Evolutionary conservation across 2,888 invertebrate genomes (phyloP), one percentile per base, ranked within the genome.

Genomic region (Agonum fuliginosum): DNA sequence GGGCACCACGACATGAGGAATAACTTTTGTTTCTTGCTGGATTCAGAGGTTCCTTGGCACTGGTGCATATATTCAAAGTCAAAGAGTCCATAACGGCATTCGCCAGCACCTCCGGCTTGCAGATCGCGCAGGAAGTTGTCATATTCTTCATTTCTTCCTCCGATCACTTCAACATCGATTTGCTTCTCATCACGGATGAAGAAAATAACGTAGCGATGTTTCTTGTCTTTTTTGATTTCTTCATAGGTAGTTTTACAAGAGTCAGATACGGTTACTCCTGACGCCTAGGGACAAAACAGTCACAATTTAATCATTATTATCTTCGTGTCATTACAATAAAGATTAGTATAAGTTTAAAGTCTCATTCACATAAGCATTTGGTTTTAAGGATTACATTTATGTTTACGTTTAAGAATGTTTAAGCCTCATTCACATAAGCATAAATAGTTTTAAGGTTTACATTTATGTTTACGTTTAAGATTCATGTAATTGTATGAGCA

Each of bases 1-100:
- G 98, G 98, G 91, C 98, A 97, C 97, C 97, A 97, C 86, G 96
- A 96, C 95, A 98, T 97, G 86, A 98, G 93, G 92, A 98, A 96
- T 83, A 98, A 90, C 88, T 98, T 98, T 89, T 98, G 97, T 93
- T 97, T 97, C 92, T 97, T 97, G 87, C 96, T 95, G 85, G 95
- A 95, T 90, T 97, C 97, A 82, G 97, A 96, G 84, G 97, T 97
- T 87, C 97, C 97, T 88, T 97, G 97, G 87, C 96, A 97, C 88
- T 97, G 96, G 88, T 97, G 97, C 90, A 96, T 96, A 89, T 98
- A 99, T 89, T 98, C 97, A 86, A 98, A 98, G 88, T 99, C 99
- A 88, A 96, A 99, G 72, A 97, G 93, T 80, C 98, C 98, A 88
- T 99, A 99, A 89, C 99, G 96, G 90, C 99, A 99, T 88, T 99